Evolutionary conservation across 2,113 vertebrate species (phyloP).

Genomic region (Strigops habroptila): DNA sequence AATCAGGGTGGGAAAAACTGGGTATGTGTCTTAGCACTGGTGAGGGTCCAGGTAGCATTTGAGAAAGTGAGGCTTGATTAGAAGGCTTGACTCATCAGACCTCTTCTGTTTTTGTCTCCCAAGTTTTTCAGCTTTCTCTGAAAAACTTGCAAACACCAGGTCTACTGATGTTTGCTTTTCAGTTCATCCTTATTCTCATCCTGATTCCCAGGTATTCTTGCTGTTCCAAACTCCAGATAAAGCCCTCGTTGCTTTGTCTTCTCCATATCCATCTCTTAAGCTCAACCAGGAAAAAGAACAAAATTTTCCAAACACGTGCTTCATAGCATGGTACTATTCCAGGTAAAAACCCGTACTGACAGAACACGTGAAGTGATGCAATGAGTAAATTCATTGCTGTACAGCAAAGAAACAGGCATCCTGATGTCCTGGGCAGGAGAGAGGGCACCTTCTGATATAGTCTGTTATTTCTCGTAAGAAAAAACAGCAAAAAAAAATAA

Average conservation of each 20-base stretch:
- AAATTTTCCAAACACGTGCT: not conserved
- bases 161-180: not conserved
- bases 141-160: not conserved
- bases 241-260: not conserved
- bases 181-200: not conserved
- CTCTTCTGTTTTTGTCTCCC: not conserved
- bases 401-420: not conserved
- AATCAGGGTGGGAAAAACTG: not conserved
- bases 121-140: not conserved
- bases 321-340: not conserved
- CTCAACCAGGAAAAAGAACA: not conserved
- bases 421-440: not conserved
- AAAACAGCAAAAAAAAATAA: not conserved
- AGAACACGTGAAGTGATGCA: rapidly evolving
- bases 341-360: not conserved
- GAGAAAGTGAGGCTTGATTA: not conserved
- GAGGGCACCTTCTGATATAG: not conserved
- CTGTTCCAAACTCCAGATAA: not conserved
- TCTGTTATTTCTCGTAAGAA: not conserved
- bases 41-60: not conserved
- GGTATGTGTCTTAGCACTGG: not conserved
- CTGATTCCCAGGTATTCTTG: not conserved
- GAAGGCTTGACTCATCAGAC: not conserved
- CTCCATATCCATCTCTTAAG: not conserved
- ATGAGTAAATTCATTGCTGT: not conserved